These are phyloP conservation scores for Polylopha cassiicola DNA, from an alignment of 2,888 invertebrate genomes.

Conservation along the genomic window DNA sequence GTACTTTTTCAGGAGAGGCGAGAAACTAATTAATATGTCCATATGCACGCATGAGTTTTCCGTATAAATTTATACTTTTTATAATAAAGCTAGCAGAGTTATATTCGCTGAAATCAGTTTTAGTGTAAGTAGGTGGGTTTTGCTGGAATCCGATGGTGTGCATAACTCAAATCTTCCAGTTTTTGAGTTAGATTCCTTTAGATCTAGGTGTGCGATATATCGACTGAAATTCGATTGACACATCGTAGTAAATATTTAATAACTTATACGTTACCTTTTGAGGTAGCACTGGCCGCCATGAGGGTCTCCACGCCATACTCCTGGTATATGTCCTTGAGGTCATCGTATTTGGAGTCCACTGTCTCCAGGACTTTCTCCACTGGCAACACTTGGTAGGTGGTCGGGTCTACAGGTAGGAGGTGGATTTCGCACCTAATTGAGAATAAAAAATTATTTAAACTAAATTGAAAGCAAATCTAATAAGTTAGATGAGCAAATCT, in stretches of 20 bases:
- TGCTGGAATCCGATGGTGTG: no score
- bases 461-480: neutral
- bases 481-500: neutral
- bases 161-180: no score
- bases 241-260: neutral
- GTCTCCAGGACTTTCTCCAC: conserved; percentile 87
- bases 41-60: no score
- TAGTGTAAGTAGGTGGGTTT: no score
- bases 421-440: conserved; percentile 92
- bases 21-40: no score
- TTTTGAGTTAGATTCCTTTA: no score
- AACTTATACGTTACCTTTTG: conserved; percentile 48
- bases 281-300: conserved; percentile 59
- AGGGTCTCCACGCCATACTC: conserved; percentile 67
- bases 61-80: no score
- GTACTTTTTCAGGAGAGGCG: no score
- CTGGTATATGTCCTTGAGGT: conserved; percentile 81
- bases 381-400: conserved; percentile 84
- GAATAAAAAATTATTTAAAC: conserved; percentile 25
- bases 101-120: no score
- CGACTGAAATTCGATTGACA: no score
- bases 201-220: no score
- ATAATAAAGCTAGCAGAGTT: no score
- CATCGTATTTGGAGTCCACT: conserved; percentile 91
- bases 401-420: conserved; percentile 87